Percentiles rank a stretch among this genome's conserved stretches.
phyloP scores from a whole-genome alignment of 2,888 invertebrate genomes.

The Octodonta nipae region DNA sequence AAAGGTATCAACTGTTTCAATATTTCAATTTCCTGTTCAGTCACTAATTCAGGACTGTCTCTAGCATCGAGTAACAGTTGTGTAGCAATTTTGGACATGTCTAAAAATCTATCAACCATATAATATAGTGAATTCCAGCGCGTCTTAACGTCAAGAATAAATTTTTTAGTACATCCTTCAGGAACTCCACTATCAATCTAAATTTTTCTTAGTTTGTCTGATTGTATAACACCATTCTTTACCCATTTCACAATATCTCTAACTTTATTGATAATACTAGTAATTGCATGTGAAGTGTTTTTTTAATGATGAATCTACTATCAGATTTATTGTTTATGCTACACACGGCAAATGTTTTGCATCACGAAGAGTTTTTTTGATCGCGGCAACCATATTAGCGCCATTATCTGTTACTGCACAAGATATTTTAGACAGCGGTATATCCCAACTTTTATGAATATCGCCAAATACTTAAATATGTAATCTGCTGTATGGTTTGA shows the following conservation, averaged over 20 bases:
- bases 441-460: slow-evolving; percentile 1
- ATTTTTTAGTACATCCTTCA: slow-evolving; percentile 3
- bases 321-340: neutral
- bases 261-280: slow-evolving; percentile 2
- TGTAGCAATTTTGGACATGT: slow-evolving; percentile 6
- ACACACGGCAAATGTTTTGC: slow-evolving; percentile 1
- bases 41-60: slow-evolving; percentile 6
- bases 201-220: slow-evolving; percentile 5
- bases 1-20: slow-evolving; percentile 4
- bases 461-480: slow-evolving; percentile 2
- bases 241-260: slow-evolving; percentile 6
- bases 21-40: slow-evolving; percentile 5
- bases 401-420: neutral
- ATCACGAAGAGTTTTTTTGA: neutral
- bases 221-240: slow-evolving; percentile 4
- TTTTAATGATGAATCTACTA: no score
- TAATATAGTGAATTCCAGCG: slow-evolving; percentile 3
- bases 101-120: slow-evolving; percentile 6
- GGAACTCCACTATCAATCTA: slow-evolving; percentile 5
- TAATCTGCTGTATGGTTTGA: slow-evolving; percentile 3
- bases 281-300: neutral
- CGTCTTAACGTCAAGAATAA: slow-evolving; percentile 1
- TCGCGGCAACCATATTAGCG: neutral
- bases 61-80: slow-evolving; percentile 5
- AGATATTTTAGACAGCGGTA: neutral